Evolutionary conservation across 1,140 invertebrate genomes (phyloP).

Genomic region (Lasioglossum baleicum): DNA sequence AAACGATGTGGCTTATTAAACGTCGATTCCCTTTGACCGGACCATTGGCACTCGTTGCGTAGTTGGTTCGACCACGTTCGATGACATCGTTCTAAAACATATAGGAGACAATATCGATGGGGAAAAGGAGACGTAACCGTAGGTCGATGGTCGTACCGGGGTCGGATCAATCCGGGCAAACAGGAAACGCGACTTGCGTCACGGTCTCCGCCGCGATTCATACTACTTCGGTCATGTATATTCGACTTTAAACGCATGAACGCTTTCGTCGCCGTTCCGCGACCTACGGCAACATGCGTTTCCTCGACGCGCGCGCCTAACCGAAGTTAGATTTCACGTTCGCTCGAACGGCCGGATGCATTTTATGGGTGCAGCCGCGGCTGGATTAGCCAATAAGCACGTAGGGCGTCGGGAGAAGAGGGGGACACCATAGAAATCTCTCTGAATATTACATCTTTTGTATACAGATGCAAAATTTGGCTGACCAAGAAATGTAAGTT

Average conservation of each 20-base stretch:
- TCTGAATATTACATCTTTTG: too few species aligned
- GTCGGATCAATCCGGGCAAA: slow-evolving; percentile 54
- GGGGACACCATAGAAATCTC: too few species aligned
- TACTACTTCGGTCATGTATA: slow-evolving; percentile 13
- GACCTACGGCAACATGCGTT: background rate
- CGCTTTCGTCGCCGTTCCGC: background rate
- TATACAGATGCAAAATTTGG: too few species aligned
- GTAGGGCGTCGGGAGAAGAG: too few species aligned
- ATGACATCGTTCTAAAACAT: too few species aligned
- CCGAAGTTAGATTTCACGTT: too few species aligned
- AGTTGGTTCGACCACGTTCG: too few species aligned
- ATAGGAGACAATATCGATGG: slow-evolving; percentile 5
- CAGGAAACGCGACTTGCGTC: slow-evolving; percentile 65
- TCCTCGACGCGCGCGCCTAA: background rate
- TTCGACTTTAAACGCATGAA: background rate
- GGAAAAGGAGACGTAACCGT: slow-evolving; percentile 30
- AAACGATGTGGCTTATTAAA: slow-evolving; percentile 8
- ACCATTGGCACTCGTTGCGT: background rate
- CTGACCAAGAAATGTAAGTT: too few species aligned
- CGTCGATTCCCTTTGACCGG: background rate
- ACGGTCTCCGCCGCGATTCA: slow-evolving; percentile 44
- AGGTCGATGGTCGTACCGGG: slow-evolving; percentile 42
- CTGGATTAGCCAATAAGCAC: too few species aligned
- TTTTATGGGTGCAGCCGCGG: too few species aligned
- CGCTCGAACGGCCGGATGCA: too few species aligned